phyloP scores from a whole-genome alignment of 1,140 invertebrate species.

The Amphibalanus amphitrite region DNA sequence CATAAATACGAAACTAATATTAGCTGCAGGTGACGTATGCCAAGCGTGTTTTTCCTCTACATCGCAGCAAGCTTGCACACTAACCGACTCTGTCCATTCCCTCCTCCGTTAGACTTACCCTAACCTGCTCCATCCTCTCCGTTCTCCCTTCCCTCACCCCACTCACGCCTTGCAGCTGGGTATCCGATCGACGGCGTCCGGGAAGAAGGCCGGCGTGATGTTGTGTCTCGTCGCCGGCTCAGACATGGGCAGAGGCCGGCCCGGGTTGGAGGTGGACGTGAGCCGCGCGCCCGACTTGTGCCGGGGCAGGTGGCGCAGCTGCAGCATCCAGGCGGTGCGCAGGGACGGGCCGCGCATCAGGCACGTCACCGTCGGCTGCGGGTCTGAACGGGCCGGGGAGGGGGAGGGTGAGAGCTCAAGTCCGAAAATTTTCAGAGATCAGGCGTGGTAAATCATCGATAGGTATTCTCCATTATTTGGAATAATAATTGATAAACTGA shows the following conservation, averaged over 20 bases:
- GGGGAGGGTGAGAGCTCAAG: too few species aligned
- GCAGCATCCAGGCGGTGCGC: conserved; percentile 83
- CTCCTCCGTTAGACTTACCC: too few species aligned
- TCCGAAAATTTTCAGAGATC: too few species aligned
- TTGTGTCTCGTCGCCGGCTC: conserved; percentile 41
- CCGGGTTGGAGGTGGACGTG: conserved; percentile 51
- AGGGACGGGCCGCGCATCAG: conserved; percentile 80
- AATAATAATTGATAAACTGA: too few species aligned
- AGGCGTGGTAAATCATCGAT: too few species aligned
- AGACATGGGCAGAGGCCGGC: conserved; percentile 55
- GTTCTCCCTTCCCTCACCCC: conserved; percentile 5
- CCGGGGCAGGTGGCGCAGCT: conserved; percentile 59
- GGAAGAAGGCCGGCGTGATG: conserved; percentile 56
- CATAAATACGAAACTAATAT: too few species aligned
- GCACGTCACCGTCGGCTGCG: conserved; percentile 44
- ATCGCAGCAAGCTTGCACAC: too few species aligned
- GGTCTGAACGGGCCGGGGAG: conserved; percentile 23
- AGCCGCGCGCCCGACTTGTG: conserved; percentile 48
- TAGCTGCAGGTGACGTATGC: too few species aligned
- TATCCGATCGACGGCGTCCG: conserved; percentile 62
- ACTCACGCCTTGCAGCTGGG: conserved; percentile 60
- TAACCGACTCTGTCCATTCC: too few species aligned
- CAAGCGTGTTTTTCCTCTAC: too few species aligned
- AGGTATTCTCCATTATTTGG: too few species aligned
- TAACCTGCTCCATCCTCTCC: too few species aligned